Base-by-base conservation (phyloP, 2,113 vertebrate species). In the Suricata suricatta region DNA sequence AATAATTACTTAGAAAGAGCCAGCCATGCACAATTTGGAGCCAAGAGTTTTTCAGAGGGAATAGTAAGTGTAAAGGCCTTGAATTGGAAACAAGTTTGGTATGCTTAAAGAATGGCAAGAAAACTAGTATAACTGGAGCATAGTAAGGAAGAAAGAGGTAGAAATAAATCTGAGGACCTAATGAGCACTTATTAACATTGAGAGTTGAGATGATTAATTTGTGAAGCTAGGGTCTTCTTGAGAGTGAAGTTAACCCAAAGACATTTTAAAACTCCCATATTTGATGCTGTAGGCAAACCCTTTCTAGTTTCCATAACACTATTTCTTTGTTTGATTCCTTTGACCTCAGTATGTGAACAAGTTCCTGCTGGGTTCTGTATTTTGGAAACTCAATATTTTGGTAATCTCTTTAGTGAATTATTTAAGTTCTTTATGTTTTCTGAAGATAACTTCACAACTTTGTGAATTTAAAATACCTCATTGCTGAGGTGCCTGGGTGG, bases 401-500 rank as follows among this genome's bases (percentile, higher is more conserved):
- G 19, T 7, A 60, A 60, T 27, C 57, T 64, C 27, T 77, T 81
- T 47, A 31, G 72, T 57, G 52, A 87, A 81, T 71, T 68, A 90
- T 66, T 74, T 97, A 66, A 11, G n/a, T 74, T n/a, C 1, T 15
- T 93, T 79, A 63, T 66, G 54, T 72, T 93, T 96, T 57, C 66
- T 89, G 19, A 88, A 80, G 90, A 2, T n/a, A 93, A 52, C 16
- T 84, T 84, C 31, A 54, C 52, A 57, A 17, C 72, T 31, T 97
- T 95, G 57, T 83, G 92, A 96, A 81, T 91, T 25, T 60, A 96
- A 72, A 79, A 17, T 84, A 87, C 79, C 74, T 92, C n/a, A 13
- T 92, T 71, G 71, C 57, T 57, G 57, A 23, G 57, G 57, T 23
- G 57, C 57, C 57, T 60, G 57, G 57, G 57, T 21, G 57, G 21